phyloP scores from a whole-genome alignment of 1,140 invertebrate species.

The Lepidostoma basale region DNA sequence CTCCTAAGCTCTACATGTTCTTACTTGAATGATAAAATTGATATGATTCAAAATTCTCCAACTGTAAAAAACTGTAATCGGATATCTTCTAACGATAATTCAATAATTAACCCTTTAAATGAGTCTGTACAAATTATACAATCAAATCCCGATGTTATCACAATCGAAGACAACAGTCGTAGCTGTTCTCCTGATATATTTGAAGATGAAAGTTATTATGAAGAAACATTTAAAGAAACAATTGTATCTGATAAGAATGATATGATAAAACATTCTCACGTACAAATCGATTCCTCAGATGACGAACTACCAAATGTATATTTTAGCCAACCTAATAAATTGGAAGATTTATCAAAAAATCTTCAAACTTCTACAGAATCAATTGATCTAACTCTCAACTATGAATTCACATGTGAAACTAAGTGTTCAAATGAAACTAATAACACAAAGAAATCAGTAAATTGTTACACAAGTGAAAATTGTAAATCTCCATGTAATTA shows the following conservation, averaged over 20 bases:
- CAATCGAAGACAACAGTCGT: neutral
- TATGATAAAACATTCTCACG: neutral
- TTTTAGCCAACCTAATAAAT: constrained; percentile 14
- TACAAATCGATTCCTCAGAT: constrained; percentile 14
- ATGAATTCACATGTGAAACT: neutral
- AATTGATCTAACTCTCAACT: constrained; percentile 3
- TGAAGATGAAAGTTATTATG: constrained; percentile 53
- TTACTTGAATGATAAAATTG: constrained; percentile 14
- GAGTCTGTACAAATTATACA: neutral
- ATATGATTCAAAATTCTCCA: too few species aligned
- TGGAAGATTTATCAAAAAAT: neutral
- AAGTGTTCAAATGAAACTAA: neutral
- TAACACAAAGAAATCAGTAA: neutral
- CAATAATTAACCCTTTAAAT: neutral
- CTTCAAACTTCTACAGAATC: neutral
- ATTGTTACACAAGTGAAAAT: neutral
- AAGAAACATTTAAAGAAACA: neutral
- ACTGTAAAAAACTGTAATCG: too few species aligned
- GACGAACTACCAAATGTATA: constrained; percentile 34
- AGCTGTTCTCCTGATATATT: constrained; percentile 61
- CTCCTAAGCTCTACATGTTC: constrained; percentile 52
- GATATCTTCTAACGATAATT: neutral
- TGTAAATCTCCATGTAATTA: neutral
- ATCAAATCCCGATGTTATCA: neutral
- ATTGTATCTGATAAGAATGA: neutral